phyloP scores from a whole-genome alignment of 2,113 vertebrate species.

The Mionectes macconnelli region DNA sequence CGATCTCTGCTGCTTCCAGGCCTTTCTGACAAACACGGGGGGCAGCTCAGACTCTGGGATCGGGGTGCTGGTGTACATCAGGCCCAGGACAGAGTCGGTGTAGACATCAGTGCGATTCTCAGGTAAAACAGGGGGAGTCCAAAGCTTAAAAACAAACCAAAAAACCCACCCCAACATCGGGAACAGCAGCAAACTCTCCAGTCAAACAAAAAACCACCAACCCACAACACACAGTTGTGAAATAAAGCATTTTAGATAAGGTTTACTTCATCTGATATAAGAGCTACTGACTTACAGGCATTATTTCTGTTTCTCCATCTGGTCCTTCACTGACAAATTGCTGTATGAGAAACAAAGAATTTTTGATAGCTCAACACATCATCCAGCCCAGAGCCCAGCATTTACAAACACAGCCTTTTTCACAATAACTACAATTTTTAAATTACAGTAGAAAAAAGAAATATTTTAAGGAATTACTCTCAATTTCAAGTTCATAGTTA shows the following conservation, averaged over 20 bases:
- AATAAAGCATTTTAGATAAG: background rate
- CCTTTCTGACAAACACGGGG: conserved; percentile 83
- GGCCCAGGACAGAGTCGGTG: conserved; percentile 85
- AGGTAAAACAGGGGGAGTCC: conserved; percentile 87
- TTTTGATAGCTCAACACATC: background rate
- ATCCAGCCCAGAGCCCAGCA: background rate
- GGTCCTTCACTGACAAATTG: conserved; percentile 84
- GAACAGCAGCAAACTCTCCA: background rate
- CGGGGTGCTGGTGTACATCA: conserved; percentile 83
- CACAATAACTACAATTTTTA: background rate
- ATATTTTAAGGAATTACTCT: background rate
- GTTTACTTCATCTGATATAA: background rate
- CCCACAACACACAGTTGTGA: background rate
- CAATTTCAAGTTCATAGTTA: background rate
- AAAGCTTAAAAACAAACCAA: conserved; percentile 72
- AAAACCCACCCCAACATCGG: background rate
- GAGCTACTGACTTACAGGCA: conserved; percentile 78
- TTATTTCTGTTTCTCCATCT: conserved; percentile 84
- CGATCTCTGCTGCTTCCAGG: conserved; percentile 82
- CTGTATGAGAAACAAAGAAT: conserved; percentile 47
- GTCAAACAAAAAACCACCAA: background rate
- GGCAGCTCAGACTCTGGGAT: conserved; percentile 87
- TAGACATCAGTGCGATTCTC: conserved; percentile 88
- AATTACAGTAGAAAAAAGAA: background rate
- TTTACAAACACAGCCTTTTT: background rate